Conservation (phyloP, 2,888 invertebrate genomes). For the Ennomos quercinarius region DNA sequence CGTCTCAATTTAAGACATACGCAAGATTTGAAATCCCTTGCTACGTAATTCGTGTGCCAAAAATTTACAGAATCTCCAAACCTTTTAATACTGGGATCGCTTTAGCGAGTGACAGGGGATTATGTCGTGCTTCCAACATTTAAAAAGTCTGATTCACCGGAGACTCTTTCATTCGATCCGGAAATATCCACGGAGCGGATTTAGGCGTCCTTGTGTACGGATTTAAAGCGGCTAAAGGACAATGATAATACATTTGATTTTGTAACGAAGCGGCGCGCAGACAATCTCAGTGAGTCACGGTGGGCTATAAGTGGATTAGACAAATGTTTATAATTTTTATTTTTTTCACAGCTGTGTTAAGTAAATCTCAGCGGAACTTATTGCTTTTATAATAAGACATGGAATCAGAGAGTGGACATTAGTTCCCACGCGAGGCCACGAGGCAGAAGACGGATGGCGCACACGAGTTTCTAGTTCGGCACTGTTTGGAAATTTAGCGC, state of each 20-base stretch:
- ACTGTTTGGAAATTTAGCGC: slow-evolving; percentile 67
- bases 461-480: slow-evolving; percentile 48
- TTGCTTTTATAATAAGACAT: slow-evolving; percentile 43
- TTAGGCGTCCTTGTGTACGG: slow-evolving; percentile 80
- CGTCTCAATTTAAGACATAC: slow-evolving; percentile 44
- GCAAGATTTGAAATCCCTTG: slow-evolving; percentile 52
- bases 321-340: slow-evolving; percentile 45
- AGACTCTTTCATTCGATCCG: slow-evolving; percentile 77
- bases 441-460: slow-evolving; percentile 38
- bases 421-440: slow-evolving; percentile 43
- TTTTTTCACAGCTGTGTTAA: slow-evolving; percentile 47
- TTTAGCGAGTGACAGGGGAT: slow-evolving; percentile 69
- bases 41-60: slow-evolving; percentile 62
- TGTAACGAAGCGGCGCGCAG: slow-evolving; percentile 54
- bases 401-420: slow-evolving; percentile 40
- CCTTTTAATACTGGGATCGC: slow-evolving; percentile 66
- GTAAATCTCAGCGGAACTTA: slow-evolving; percentile 45
- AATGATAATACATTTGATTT: slow-evolving; percentile 62
- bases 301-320: slow-evolving; percentile 45
- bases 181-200: slow-evolving; percentile 75
- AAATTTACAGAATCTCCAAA: slow-evolving; percentile 66
- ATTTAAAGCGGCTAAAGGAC: slow-evolving; percentile 74
- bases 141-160: slow-evolving; percentile 77
- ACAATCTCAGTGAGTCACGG: slow-evolving; percentile 60
- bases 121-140: slow-evolving; percentile 65